These are phyloP conservation scores for Salvelinus fontinalis DNA, from an alignment of 2,113 vertebrate genomes.

Conservation along the genomic window DNA sequence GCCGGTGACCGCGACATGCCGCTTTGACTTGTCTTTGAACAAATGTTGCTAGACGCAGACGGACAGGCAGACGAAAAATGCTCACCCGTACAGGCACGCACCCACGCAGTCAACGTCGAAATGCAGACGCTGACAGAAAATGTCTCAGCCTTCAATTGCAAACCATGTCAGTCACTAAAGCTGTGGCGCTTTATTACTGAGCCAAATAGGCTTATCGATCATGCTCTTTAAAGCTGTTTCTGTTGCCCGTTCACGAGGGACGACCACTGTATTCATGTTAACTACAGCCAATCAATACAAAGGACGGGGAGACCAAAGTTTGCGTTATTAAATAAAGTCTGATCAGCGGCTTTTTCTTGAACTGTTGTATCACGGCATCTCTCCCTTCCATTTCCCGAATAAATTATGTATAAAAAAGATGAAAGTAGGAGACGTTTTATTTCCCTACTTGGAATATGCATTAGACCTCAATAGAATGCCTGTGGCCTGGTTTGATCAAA, in stretches of 20 bases:
- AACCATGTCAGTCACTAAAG: constrained; percentile 43
- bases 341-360: constrained; percentile 28
- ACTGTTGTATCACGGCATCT: constrained; percentile 17
- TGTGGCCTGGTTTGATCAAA: neutral
- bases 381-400: constrained; percentile 10
- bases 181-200: constrained; percentile 36
- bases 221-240: constrained; percentile 31
- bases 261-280: constrained; percentile 50
- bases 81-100: too few relatives aligned
- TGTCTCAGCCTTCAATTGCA: constrained; percentile 23
- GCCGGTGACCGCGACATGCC: constrained; percentile 27
- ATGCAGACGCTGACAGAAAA: neutral
- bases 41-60: neutral
- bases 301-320: constrained; percentile 20
- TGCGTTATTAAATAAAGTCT: constrained; percentile 41
- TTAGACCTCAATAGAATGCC: constrained; percentile 6
- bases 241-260: constrained; percentile 19
- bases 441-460: neutral
- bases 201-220: constrained; percentile 55
- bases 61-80: neutral
- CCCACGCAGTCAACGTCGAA: neutral
- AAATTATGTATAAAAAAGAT: constrained; percentile 8
- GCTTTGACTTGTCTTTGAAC: neutral
- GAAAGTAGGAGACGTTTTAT: constrained; percentile 12
- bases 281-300: constrained; percentile 44